Evolutionary conservation across 2,113 vertebrate genomes (phyloP).

Genomic region (Anguilla rostrata): DNA sequence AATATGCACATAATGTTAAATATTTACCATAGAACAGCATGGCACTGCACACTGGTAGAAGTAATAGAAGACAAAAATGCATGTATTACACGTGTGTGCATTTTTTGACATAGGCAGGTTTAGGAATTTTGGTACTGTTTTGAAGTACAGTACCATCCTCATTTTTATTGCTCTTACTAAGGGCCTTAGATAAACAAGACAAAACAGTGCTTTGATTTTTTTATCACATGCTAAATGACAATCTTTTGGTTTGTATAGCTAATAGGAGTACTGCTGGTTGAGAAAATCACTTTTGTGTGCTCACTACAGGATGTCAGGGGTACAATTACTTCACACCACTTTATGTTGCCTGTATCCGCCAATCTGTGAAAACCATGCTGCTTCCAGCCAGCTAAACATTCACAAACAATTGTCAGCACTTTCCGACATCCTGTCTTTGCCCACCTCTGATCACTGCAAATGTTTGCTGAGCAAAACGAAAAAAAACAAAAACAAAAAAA

Average conservation of each 20-base stretch:
- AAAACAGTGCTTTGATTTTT: background rate
- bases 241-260: background rate
- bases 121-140: no score
- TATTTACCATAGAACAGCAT: no score
- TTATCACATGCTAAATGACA: background rate
- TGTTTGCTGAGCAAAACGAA: background rate
- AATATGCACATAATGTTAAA: no score
- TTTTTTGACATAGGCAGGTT: no score
- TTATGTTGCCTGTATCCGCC: background rate
- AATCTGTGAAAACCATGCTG: background rate
- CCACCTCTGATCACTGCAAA: background rate
- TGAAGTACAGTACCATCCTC: background rate
- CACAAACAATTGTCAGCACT: background rate
- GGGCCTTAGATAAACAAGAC: background rate
- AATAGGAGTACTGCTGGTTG: background rate
- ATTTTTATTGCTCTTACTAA: background rate
- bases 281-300: background rate
- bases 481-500: background rate
- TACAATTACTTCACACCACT: background rate
- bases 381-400: background rate
- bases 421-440: background rate
- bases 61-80: no score
- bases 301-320: background rate
- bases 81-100: no score
- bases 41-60: no score